These are phyloP conservation scores for Malacosoma neustria DNA, from an alignment of 2,888 invertebrate genomes.

Conservation along the genomic window DNA sequence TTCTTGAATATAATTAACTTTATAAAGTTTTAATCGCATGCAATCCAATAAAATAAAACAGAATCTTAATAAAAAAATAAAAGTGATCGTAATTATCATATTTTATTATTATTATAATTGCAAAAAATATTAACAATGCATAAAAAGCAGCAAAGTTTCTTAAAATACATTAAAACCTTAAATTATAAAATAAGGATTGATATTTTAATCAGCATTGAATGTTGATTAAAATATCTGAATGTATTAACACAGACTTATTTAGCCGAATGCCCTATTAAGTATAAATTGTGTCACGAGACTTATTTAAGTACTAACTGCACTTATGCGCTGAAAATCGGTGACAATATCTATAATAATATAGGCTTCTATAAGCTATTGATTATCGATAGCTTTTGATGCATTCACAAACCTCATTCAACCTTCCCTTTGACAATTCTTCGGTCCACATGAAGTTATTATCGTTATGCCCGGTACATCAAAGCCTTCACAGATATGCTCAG, in stretches of 20 bases:
- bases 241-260: neutral
- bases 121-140: neutral
- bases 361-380: too few species aligned
- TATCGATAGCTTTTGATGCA: too few species aligned
- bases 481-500: too few species aligned
- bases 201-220: neutral
- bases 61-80: too few species aligned
- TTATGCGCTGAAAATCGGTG: neutral
- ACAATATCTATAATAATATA: too few species aligned
- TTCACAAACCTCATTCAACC: too few species aligned
- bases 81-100: neutral
- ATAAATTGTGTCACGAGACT: neutral
- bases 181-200: neutral
- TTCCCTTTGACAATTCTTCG: too few species aligned
- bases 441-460: too few species aligned
- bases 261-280: neutral
- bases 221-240: neutral
- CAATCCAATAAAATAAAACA: too few species aligned
- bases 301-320: neutral
- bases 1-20: too few species aligned
- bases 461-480: too few species aligned
- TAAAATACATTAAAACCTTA: neutral
- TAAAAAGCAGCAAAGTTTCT: neutral
- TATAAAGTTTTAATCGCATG: too few species aligned
- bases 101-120: neutral